Evolutionary conservation across 2,888 invertebrate genomes (phyloP), one percentile per base, ranked within the genome.

Genomic region (Plagodis pulveraria): DNA sequence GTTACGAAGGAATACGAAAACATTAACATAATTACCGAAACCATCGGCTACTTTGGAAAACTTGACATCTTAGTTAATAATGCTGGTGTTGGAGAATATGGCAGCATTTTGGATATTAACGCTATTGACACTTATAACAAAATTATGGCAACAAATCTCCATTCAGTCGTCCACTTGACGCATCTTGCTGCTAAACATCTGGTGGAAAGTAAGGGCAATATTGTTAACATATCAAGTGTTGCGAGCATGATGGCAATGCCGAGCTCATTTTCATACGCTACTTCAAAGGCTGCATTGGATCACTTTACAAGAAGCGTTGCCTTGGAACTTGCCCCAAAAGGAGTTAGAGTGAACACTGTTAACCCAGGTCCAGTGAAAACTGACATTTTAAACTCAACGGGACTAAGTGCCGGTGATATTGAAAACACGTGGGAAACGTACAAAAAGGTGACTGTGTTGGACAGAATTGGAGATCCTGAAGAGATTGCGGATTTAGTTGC

Each of bases 301-400:
- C 98, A 98, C 78, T 95, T 99, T 67, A 98, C 98, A 0, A 93
- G 95, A 72, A 97, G 97, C 78, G 91, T 95, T 5, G 98, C 98
- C 4, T 84, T 98, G 38, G 98, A 96, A 71, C 85, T 97, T 45
- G 96, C 95, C 36, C 63, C 93, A 0, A 95, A 95, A 74, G 94
- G 95, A 60, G 96, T 98, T 0, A 91, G 98, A 50, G 97, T 96
- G 0, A 98, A 98, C 84, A 93, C 95, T 48, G 96, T 98, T 0
- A 97, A 97, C 84, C 98, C 98, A 10, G 98, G 98, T 9, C 98
- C 98, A 0, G 95, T 96, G 4, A 77, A 95, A 6, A 75, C 79
- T 10, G 71, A 73, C 35, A 67, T 78, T 33, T 33, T 71, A 2
- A 63, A 57, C 12, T 68, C 60, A 49, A 2, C 52, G 11, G 72